Evolutionary conservation across 1,140 invertebrate species (phyloP), one percentile per base, ranked within the genome.

Genomic region (Rhopalosiphum padi): DNA sequence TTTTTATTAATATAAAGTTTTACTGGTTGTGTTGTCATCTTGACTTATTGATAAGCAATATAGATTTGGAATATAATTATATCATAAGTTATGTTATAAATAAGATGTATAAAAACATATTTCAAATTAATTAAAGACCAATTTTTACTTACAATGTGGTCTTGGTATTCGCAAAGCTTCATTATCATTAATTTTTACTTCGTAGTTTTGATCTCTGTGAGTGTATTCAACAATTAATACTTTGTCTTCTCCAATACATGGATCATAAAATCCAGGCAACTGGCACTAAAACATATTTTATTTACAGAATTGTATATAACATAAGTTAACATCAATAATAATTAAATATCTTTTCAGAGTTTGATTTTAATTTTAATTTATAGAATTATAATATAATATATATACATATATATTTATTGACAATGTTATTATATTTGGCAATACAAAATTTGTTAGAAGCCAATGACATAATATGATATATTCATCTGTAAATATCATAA

Each of bases 221-320:
- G 97, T 96, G 95, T 99, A 99, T 94, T 98, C 96, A 93, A 99
- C 96, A 68, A 97, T 96, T 46, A 99, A 95, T 94, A 96, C 96
- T 95, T 99, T 99, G 15, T 98, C 97, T 94, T 99, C 98, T 7
- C 98, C 98, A 35, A 99, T 96, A 95, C 98, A 98, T 0, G 99
- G 98, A 95, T 99, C 99, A 95, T 98, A 99, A 95, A 99, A 99
- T 48, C 99, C 99, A 60, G 99, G 98, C 90, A 99, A 95, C 95
- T 99, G 98, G 95, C 97, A 97, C 99, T 99, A 95, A 86, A 96
- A 77, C 96, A 94, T 93, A 94, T 94, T 94, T 83, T 93, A 43
- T 41, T 51, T 51, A 90, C 8, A 60, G 6, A 60, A 60, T 60
- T 77, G 30, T 60, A 11, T 60, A 30, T 11, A 60, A 60, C 8